Percentiles rank a stretch among this genome's conserved stretches.
phyloP scores from a whole-genome alignment of 2,113 vertebrate genomes.

The Tauraco erythrolophus region DNA sequence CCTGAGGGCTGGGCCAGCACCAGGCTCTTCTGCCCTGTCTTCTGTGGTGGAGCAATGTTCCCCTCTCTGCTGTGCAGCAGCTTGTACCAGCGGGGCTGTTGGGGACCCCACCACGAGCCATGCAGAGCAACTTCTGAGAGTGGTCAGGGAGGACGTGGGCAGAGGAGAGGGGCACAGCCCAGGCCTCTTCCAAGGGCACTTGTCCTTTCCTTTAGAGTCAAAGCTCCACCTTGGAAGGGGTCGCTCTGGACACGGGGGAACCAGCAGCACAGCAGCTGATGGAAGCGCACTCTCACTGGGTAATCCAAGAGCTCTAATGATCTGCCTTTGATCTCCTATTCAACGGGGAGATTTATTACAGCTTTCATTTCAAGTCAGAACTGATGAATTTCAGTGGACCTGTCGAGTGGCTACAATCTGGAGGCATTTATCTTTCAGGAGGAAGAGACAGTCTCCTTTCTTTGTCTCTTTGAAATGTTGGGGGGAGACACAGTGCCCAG shows the following conservation, averaged over 20 bases:
- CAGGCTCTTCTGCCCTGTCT: background rate
- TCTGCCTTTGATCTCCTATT: constrained; percentile 70
- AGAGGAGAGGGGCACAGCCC: background rate
- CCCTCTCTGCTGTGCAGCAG: accelerated
- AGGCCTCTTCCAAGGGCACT: background rate
- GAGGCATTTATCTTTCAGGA: constrained; percentile 51
- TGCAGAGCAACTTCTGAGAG: background rate
- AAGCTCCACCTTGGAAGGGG: background rate
- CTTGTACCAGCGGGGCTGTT: background rate
- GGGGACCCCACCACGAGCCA: accelerated
- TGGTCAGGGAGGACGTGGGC: background rate
- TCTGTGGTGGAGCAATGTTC: background rate
- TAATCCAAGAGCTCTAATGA: constrained; percentile 63
- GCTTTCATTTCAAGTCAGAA: constrained; percentile 56
- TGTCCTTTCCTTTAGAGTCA: background rate
- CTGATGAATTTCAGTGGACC: constrained; percentile 59
- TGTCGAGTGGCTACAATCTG: constrained; percentile 50
- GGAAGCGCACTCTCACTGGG: constrained; percentile 22
- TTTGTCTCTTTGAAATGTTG: constrained; percentile 3
- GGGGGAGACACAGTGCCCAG: background rate
- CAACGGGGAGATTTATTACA: constrained; percentile 54
- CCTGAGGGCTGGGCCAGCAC: background rate
- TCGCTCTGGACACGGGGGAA: background rate
- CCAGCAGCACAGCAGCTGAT: background rate
- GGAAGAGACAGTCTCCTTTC: constrained; percentile 6